Base-by-base conservation (phyloP, 2,113 vertebrate genomes). In the Stomatorhinus ivindoensis region DNA sequence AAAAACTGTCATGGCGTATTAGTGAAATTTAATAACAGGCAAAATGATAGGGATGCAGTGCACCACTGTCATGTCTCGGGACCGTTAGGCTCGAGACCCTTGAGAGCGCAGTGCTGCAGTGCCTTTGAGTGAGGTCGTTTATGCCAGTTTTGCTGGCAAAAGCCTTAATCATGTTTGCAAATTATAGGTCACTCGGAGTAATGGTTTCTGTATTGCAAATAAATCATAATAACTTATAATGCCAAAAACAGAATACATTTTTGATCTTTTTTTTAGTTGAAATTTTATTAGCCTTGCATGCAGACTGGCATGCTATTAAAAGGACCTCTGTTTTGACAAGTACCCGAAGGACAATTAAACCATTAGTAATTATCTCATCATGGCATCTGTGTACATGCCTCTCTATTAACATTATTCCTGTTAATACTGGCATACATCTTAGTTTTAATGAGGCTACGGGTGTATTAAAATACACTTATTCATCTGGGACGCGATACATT, bases 381-480 rank as follows among this genome's bases (percentile, higher is more conserved):
- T 47, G 58, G 24, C 87, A 46, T 88, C 46, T 65, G 46, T 65
- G 65, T 50, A 88, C 44, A 27, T 88, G 87, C 27, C 61, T 27
- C 61, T n/a, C 58, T 48, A 69, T 53, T 88, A 88, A 73, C 65
- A 88, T 46, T 69, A 31, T n/a, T 73, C 11, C 39, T 48, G 61
- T 48, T 31, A 48, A 73, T 88, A 8, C 82, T 46, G 82, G 82
- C 24, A 84, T 84, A 84, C 82, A 46, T 84, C 82, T 84, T 84
- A 24, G 82, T n/a, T n/a, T 84, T 84, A 84, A 84, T 84, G 82
- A 84, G 44, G 82, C 82, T 84, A 84, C 42, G 39, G 39, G 82
- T 46, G 82, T 46, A 47, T 46, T 84, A 84, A 84, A 84, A 84
- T 84, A 84, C 47, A 84, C 82, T 84, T 46, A 84, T 84, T 84